Evolutionary conservation across 2,113 vertebrate genomes (phyloP), one percentile per base, ranked within the genome.

Genomic region (Corydoras maculifer): DNA sequence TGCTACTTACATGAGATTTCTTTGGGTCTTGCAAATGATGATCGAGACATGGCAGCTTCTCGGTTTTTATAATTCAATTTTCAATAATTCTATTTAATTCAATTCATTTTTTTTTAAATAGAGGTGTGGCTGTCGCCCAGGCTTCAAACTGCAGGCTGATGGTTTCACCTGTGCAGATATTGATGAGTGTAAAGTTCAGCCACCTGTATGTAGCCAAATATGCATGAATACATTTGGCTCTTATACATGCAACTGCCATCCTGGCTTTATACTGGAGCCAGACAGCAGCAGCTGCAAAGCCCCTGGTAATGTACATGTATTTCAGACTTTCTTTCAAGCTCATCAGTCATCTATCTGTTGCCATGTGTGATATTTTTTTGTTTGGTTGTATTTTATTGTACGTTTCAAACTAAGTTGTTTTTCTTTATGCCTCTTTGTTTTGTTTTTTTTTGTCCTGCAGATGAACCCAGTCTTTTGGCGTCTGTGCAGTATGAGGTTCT

Each of bases 231-330:
- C 74, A 0, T 75, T 57, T 0, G 93, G 94, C 1, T 91, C 92
- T 50, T 96, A 91, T 76, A 57, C 31, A 70, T 98, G 94, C 66
- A 62, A 54, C 0, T 98, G 95, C 77, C 83, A 87, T 29, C 82
- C 90, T 3, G 92, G 92, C 2, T 98, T 94, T 80, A 64, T 85
- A 8, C 78, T 96, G 61, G 92, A 94, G 68, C 88, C 90, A 0
- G 89, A 95, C 43, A 79, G 88, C 35, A 89, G n/a, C 0, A 75
- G 80, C 72, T 98, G 94, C 84, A 97, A 94, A 81, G 86, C 91
- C 1, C 69, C 82, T 80, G 93, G 94, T 96, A 8, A 82, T 55
- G 72, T 62, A 11, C 51, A 35, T 7, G 9, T 2, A 14, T 54
- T 64, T 58, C 14, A 49, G 5, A 10, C 13, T 53, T 14, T 2